Evolutionary conservation across 2,113 vertebrate genomes (phyloP), one percentile per base, ranked within the genome.

Genomic region (Eidolon helvum): DNA sequence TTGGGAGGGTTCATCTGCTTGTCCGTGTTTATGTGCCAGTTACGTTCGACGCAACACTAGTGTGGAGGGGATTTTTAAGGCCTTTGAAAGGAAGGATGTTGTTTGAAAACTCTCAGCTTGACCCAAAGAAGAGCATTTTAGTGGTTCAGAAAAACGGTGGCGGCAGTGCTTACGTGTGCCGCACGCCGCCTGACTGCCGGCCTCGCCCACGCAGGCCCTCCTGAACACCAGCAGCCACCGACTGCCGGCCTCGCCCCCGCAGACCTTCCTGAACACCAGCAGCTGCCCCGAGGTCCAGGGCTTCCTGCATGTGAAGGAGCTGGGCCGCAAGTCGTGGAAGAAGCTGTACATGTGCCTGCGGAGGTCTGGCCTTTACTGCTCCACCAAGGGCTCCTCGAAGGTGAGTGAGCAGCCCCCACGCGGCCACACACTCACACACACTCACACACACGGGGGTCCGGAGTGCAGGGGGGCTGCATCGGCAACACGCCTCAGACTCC

Each of bases 281-380:
- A 99, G 99, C 96, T 99, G 99, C 97, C 99, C 99, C 96, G 99
- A 99, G 98, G 99, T 99, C 96, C 99, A 99, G 98, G 99, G 99
- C 11, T 99, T 99, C 97, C 98, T 99, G 96, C 99, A 99, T 55
- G 99, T 99, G 97, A 99, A 99, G 98, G 99, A 99, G 50, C 97
- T 99, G 90, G 99, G 99, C 5, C 99, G 99, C 84, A 99, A 99
- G 97, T 99, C 99, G 0, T 99, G 99, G 99, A 99, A 99, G 98
- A 99, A 99, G 96, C 96, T 99, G 83, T 99, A 99, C 87, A 99
- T 99, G 98, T 99, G 99, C 98, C 98, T 99, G 98, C 99, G 99
- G 69, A 98, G 99, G 91, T 99, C 99, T 0, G 99, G 99, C 96
- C 99, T 99, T 92, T 99, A 99, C 97, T 99, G 98, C 97, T 99